Evolutionary conservation across 2,113 vertebrate species (phyloP), one percentile per base, ranked within the genome.

Genomic region (Orycteropus afer): DNA sequence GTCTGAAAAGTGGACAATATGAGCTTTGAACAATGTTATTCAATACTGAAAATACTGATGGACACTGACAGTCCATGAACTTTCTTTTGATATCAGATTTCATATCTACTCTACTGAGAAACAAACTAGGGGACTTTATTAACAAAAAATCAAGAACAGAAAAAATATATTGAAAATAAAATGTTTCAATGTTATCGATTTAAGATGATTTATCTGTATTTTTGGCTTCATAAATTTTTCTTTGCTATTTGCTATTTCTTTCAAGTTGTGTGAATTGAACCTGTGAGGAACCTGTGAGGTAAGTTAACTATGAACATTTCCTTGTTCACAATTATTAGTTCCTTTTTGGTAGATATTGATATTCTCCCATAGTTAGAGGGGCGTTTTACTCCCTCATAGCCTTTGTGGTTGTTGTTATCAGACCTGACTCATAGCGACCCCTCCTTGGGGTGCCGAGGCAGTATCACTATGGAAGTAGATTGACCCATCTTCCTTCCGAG

Each of bases 221-320:
- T 80, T 95, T 93, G 11, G 79, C 6, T 88, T 73, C 22, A 90
- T 61, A 87, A 49, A 61, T 42, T 86, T 89, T 93, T 73, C 73
- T 82, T 65, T 87, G 57, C 34, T 73, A 49, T 95, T 83, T 94
- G 82, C n/a, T 59, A 20, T 65, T 90, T 59, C 63, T 76, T 79
- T 34, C 69, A 87, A 82, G 6, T 51, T 61, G 3, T 81, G 20
- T 84, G 57, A 74, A 71, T 65, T 93, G 27, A 91, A 94, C 13
- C n/a, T n/a, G n/a, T n/a, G n/a, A n/a, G n/a, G n/a, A n/a, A n/a
- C n/a, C 53, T 55, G 5, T 85, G 83, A 90, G 85, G n/a, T 89
- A 80, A 83, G 47, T 85, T 59, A 85, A 77, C 5, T 29, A 79
- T 61, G 25, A 91, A 91, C 89, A 63, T 18, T 5, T 71, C 8